These are phyloP conservation scores for Haliclona indistincta DNA, from an alignment of 37 sponge, comb jelly and placozoan genomes.

Conservation along the genomic window DNA sequence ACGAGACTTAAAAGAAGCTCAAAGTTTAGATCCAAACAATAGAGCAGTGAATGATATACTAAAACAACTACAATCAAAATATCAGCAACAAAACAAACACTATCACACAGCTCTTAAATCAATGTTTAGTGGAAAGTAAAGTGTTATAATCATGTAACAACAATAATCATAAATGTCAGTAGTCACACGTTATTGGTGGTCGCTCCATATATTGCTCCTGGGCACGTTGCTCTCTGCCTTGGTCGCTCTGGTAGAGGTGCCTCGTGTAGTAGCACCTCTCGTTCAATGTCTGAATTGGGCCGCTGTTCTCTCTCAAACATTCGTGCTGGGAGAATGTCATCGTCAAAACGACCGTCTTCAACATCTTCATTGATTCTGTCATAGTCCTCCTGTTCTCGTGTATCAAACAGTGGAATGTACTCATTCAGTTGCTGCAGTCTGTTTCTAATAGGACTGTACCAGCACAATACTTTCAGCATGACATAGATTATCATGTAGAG, in stretches of 20 bases:
- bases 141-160: neutral
- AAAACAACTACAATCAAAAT: conserved; percentile 1
- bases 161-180: neutral
- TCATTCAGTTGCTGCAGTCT: neutral
- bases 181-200: no score
- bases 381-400: neutral
- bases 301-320: conserved; percentile 11
- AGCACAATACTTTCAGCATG: neutral
- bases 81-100: conserved; percentile 3
- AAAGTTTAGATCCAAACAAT: conserved; percentile 34
- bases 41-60: conserved; percentile 31
- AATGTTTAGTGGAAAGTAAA: conserved; percentile 27
- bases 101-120: conserved; percentile 33
- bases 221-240: no score
- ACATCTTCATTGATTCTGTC: neutral
- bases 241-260: no score
- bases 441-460: neutral
- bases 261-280: neutral
- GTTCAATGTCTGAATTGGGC: neutral
- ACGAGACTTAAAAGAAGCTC: conserved; percentile 24
- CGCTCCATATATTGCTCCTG: no score
- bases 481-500: conserved; percentile 6
- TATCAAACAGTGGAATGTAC: conserved; percentile 1
- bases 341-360: neutral
- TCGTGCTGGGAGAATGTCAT: conserved; percentile 7